A percentile compares a stretch with the other conserved stretches of the same genome.
phyloP scores from a whole-genome alignment of 2,797 vertebrate species.

The Smutsia temminckii region DNA sequence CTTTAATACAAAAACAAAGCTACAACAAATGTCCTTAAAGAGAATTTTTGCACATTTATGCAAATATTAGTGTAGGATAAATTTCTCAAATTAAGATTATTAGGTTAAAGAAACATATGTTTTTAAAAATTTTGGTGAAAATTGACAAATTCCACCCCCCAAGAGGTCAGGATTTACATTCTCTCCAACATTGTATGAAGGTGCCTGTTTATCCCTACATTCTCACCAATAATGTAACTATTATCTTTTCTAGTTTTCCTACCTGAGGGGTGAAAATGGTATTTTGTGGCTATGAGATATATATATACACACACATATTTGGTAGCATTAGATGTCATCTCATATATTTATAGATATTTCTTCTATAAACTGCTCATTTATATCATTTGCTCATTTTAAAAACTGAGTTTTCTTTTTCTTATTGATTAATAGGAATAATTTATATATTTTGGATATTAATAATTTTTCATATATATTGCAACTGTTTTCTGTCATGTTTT shows the following conservation, averaged over 20 bases:
- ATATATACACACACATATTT: neutral
- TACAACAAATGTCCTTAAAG: neutral
- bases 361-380: neutral
- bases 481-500: neutral
- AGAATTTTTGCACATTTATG: neutral
- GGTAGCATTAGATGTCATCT: neutral
- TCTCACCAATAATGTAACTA: neutral
- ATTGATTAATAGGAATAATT: neutral
- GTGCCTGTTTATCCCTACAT: neutral
- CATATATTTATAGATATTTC: neutral
- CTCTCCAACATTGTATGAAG: neutral
- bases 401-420: neutral
- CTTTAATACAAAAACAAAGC: neutral
- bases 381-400: neutral
- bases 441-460: neutral
- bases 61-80: neutral
- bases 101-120: neutral
- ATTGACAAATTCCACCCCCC: neutral
- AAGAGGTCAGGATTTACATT: neutral
- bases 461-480: neutral
- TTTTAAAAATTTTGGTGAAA: conserved; percentile 28
- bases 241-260: neutral
- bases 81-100: conserved; percentile 20
- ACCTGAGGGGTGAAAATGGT: neutral
- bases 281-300: neutral